A percentile compares a stretch with the other conserved stretches of the same genome.
Evolutionary conservation across 2,797 vertebrate species (phyloP).

Genomic region (Psittacula echo): DNA sequence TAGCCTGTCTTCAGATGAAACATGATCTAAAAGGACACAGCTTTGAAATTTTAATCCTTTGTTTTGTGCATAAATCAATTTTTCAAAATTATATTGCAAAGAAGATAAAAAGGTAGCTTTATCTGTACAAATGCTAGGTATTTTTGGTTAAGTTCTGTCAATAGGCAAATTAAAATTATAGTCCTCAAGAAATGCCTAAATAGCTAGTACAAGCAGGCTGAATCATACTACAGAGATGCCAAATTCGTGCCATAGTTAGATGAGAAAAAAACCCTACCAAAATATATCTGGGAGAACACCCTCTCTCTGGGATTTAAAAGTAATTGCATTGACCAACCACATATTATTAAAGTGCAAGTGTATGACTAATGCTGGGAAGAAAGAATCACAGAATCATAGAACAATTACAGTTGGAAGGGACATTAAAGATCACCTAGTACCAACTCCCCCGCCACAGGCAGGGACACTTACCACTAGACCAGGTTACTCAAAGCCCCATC

Average conservation of each 20-base stretch:
- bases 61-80: neutral
- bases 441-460: neutral
- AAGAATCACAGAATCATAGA: neutral
- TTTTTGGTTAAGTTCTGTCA: neutral
- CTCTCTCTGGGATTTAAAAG: neutral
- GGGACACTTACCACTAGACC: neutral
- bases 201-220: neutral
- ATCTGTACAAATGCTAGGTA: neutral
- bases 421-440: neutral
- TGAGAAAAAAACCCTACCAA: neutral
- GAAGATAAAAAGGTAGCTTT: neutral
- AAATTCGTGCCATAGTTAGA: neutral
- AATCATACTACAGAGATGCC: neutral
- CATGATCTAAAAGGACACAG: neutral
- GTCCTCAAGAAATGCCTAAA: neutral
- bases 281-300: neutral
- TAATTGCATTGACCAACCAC: neutral
- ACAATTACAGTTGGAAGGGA: neutral
- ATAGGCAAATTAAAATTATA: neutral
- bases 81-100: neutral
- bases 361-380: neutral
- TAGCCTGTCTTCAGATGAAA: neutral
- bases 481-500: too few species aligned
- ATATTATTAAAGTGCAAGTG: neutral
- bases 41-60: neutral